Evolutionary conservation across 2,797 vertebrate species (phyloP).

Genomic region (Lepilemur septentrionalis): DNA sequence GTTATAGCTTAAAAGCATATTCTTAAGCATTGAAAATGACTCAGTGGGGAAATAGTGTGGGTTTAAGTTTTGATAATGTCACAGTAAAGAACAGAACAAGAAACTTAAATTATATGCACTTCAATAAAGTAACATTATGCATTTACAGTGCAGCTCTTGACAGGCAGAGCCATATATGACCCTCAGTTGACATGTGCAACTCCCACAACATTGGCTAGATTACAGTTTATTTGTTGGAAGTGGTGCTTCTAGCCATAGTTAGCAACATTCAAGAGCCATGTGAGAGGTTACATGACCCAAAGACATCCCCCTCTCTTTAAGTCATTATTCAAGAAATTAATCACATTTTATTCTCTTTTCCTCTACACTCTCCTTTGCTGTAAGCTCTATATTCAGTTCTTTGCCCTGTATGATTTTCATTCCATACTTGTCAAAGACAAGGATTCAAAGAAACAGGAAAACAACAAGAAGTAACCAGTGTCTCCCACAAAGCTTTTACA

Average conservation of each 20-base stretch:
- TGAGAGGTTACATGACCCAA: slow-evolving; percentile 29
- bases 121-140: slow-evolving; percentile 37
- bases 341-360: background rate
- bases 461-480: background rate
- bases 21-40: slow-evolving; percentile 83
- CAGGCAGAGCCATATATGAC: slow-evolving; percentile 35
- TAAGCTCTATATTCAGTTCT: background rate
- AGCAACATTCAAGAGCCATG: background rate
- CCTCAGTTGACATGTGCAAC: slow-evolving; percentile 20
- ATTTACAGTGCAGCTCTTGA: slow-evolving; percentile 55
- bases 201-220: slow-evolving; percentile 33
- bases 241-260: background rate
- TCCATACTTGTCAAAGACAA: slow-evolving; percentile 24
- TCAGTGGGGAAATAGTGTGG: slow-evolving; percentile 80
- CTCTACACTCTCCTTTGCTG: background rate
- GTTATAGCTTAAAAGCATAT: slow-evolving; percentile 82
- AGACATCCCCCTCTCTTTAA: background rate
- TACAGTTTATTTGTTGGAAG: slow-evolving; percentile 63
- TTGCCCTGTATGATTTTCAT: slow-evolving; percentile 2
- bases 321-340: slow-evolving; percentile 55
- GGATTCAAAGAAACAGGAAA: slow-evolving; percentile 28
- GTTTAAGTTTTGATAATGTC: slow-evolving; percentile 83
- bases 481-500: background rate
- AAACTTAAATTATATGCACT: slow-evolving; percentile 78
- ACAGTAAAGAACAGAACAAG: slow-evolving; percentile 76